Base-by-base conservation (phyloP, 2,797 vertebrate species). In the Enteromius afrohamiltoni region DNA sequence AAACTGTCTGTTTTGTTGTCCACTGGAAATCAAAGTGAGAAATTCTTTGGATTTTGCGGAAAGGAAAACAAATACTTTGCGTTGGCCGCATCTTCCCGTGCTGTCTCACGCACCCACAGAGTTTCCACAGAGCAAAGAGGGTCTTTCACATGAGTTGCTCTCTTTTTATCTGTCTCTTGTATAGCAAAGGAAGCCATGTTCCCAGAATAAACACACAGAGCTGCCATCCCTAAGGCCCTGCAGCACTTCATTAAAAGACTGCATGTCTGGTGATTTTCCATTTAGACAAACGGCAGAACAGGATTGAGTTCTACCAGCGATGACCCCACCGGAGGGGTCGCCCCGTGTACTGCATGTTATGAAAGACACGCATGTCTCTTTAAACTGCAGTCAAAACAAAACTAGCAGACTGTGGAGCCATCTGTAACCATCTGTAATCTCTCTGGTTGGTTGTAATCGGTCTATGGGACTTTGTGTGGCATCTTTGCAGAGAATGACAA, bases 401-500 rank as follows among this genome's bases (percentile, higher is more conserved):
- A 51, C 49, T 55, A 55, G 60, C 75, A 64, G 68, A 64, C 55
- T 83, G 75, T 68, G 58, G 31, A 68, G 60, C 71, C 19, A 77
- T 74, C n/a, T 58, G 21, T 74, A 83, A 70, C 79, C 60, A 53
- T 47, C 71, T 37, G 29, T 49, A 60, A 76, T 78, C 51, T 62
- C 13, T 84, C 65, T 55, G 65, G 26, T 74, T 19, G 49, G 65
- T 73, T 84, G 67, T 84, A 60, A 82, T 75, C 19, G n/a, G 19
- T 73, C 49, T 69, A 13, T 60, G 37, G 2, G 14, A 42, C 77
- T 83, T 83, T 83, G 37, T 82, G 60, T 82, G 71, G 71, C 45
- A 7, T 64, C 21, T 77, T 84, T 89, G 84, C 95, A 99, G 98
- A 98, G 90, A 96, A 97, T 2, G 98, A 99, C 92, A 98, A 96